Conservation (phyloP, 2,797 vertebrate species). For the Kryptopterus vitreolus region DNA sequence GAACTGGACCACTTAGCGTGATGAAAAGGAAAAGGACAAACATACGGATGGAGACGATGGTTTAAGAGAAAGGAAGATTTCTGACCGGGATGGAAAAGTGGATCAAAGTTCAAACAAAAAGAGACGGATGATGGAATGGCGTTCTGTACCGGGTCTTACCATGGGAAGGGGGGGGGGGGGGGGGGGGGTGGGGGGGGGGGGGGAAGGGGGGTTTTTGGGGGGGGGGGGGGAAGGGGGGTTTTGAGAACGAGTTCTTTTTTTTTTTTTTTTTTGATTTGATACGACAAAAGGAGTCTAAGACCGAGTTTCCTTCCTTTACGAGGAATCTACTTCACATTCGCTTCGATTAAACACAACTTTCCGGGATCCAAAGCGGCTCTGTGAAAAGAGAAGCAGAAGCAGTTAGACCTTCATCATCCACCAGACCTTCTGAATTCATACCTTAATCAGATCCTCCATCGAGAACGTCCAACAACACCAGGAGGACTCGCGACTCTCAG, state of each 20-base stretch:
- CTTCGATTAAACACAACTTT: not conserved
- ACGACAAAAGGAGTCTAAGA: no score
- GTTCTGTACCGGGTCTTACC: conserved; percentile 9
- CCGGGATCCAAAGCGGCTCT: conserved; percentile 11
- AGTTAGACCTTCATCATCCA: conserved; percentile 25
- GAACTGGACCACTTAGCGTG: conserved; percentile 70
- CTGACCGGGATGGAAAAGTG: conserved; percentile 36
- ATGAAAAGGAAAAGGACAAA: conserved; percentile 65
- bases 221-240: no score
- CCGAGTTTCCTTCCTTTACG: no score
- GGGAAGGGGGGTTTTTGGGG: no score
- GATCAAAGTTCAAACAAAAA: conserved; percentile 8
- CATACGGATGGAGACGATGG: conserved; percentile 48
- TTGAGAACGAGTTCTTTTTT: no score
- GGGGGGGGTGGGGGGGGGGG: no score
- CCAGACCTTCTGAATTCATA: conserved; percentile 18
- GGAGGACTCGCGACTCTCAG: conserved; percentile 26
- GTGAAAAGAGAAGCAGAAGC: conserved; percentile 36
- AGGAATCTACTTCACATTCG: not conserved
- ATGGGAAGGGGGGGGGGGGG: no score
- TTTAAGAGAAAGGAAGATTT: conserved; percentile 34
- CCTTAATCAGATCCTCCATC: conserved; percentile 28
- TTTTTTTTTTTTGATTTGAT: no score
- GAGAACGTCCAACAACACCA: conserved; percentile 17
- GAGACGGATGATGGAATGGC: not conserved